These are phyloP conservation scores for Catharus bicknelli DNA, from an alignment of 2,113 vertebrate genomes.

Conservation along the genomic window DNA sequence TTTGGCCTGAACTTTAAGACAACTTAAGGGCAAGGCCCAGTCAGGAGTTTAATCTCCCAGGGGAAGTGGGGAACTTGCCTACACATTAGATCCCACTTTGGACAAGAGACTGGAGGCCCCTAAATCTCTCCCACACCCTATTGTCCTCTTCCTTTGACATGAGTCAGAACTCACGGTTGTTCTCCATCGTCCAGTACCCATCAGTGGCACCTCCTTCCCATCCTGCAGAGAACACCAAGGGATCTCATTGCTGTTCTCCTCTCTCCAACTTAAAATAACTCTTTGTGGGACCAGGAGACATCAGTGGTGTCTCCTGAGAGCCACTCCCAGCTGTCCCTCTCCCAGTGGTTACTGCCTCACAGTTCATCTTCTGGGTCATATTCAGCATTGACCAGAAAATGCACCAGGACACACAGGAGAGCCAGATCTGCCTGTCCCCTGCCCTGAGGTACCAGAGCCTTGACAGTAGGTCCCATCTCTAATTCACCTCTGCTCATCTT, in stretches of 20 bases:
- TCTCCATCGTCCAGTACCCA: background rate
- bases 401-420: background rate
- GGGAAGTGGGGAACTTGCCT: background rate
- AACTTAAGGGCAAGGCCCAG: background rate
- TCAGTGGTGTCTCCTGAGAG: background rate
- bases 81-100: background rate
- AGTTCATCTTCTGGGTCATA: background rate
- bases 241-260: background rate
- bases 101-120: background rate
- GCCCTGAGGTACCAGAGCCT: background rate
- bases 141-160: background rate
- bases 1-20: background rate
- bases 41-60: background rate
- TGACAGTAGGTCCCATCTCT: background rate
- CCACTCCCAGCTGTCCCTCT: background rate
- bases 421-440: background rate
- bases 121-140: background rate
- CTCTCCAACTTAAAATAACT: background rate
- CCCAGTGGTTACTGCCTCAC: background rate
- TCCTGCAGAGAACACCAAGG: background rate
- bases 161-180: rapidly evolving
- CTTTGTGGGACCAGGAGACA: background rate
- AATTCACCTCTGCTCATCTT: background rate
- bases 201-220: background rate
- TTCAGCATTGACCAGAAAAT: background rate